Base-by-base conservation (phyloP, 1,140 invertebrate species). In the Limonius californicus region DNA sequence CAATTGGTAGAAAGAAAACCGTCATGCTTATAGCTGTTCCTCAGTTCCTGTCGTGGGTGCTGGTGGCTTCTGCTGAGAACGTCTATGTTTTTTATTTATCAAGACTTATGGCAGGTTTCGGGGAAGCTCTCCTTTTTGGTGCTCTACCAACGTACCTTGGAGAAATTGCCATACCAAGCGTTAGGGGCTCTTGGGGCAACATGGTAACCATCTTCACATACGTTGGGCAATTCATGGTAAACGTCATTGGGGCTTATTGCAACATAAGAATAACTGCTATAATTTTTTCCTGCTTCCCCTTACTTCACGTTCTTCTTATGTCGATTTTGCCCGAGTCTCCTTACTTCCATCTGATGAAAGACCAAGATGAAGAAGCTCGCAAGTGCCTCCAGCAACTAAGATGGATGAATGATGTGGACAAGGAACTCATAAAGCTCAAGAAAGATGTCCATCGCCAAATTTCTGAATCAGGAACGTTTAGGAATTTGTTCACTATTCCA, bases 271-370 rank as follows among this genome's bases (percentile, higher is more conserved):
- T 82, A 0, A 80, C 85, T 12, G 82, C 84, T 0, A 77, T 79
- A 11, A 80, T 87, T 54, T 83, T 83, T 65, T 77, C 85, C 18
- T 69, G 79, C 0, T 73, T 86, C 19, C 80, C 87, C 0, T 7
- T 62, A 16, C 19, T 62, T 0, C 54, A 57, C 15, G 27, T 57
- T 15, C n/a, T 57, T 8, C 14, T 43, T 15, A 55, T 89, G 72
- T 79, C 79, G 27, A 85, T 83, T 67, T 85, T 91, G 80, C 89
- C 90, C 0, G 91, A 94, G 76, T 90, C 89, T 6, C 90, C 91
- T 0, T 85, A 91, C 63, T 92, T 85, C 66, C 78, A 85, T 18
- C 77, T 84, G 0, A 82, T 81, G 56, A 82, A 82, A 30, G 43
- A 59, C 9, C 35, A 59, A 7, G 18, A 30, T 14, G 47, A 64